Evolutionary conservation across 2,888 invertebrate species (phyloP).

Genomic region (Eupithecia dodoneata): DNA sequence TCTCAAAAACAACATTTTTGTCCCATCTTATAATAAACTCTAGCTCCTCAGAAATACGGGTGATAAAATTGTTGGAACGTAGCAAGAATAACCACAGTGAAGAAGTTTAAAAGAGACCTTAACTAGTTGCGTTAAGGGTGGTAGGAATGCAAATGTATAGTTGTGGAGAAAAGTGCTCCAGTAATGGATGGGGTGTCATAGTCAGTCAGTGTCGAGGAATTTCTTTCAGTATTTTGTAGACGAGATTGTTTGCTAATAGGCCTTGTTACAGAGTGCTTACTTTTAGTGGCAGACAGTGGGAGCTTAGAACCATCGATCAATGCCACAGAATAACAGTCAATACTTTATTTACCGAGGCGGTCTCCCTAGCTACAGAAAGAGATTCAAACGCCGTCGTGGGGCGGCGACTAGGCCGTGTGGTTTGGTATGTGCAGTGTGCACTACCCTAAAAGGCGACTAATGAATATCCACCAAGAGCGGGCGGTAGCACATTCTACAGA

Average conservation of each 20-base stretch:
- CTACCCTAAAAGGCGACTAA: too few relatives aligned
- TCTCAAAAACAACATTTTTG: conserved; percentile 25
- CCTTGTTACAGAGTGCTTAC: conserved; percentile 13
- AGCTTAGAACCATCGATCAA: conserved; percentile 4
- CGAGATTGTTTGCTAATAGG: conserved; percentile 5
- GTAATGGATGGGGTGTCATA: conserved; percentile 43
- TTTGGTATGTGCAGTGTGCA: too few relatives aligned
- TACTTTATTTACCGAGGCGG: not conserved
- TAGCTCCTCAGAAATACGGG: conserved; percentile 10
- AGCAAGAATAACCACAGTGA: not conserved
- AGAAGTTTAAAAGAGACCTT: conserved; percentile 34
- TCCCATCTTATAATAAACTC: conserved; percentile 7
- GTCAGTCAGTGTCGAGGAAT: conserved; percentile 41
- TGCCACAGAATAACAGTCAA: not conserved
- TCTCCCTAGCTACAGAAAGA: too few relatives aligned
- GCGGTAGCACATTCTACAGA: too few relatives aligned
- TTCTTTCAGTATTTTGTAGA: conserved; percentile 25
- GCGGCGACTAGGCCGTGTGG: too few relatives aligned
- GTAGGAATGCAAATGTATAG: conserved; percentile 5
- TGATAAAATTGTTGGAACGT: conserved; percentile 2
- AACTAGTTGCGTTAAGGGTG: not conserved
- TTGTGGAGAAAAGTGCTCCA: conserved; percentile 33
- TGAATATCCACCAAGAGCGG: too few relatives aligned
- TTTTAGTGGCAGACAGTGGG: not conserved
- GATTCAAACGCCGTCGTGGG: too few relatives aligned